phyloP scores from a whole-genome alignment of 2,113 vertebrate genomes.

The Trichomycterus rosablanca region DNA sequence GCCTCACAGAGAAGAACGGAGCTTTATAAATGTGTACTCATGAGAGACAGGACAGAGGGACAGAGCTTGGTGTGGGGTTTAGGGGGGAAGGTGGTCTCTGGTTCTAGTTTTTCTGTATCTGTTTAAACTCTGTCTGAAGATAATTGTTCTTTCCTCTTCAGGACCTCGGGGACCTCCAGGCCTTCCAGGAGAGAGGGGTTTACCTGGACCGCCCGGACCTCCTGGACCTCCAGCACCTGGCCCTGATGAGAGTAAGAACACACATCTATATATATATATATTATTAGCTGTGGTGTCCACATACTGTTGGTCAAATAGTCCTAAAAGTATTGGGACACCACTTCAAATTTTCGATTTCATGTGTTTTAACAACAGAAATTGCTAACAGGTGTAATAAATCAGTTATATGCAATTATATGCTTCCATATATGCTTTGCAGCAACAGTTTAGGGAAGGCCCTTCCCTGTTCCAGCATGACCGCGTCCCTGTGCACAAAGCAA shows the following conservation, averaged over 20 bases:
- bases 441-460: no score
- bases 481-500: no score
- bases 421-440: no score
- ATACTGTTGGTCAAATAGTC: background rate
- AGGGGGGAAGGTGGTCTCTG: background rate
- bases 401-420: no score
- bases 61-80: background rate
- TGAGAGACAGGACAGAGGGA: background rate
- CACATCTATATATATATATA: background rate
- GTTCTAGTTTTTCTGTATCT: background rate
- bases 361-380: no score
- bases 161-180: slow-evolving; percentile 78
- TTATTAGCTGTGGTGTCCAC: background rate
- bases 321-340: no score
- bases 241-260: slow-evolving; percentile 62
- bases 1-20: slow-evolving; percentile 16
- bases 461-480: no score
- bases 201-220: slow-evolving; percentile 66
- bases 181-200: slow-evolving; percentile 77
- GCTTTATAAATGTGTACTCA: slow-evolving; percentile 17
- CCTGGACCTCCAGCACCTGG: slow-evolving; percentile 53
- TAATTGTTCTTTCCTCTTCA: slow-evolving; percentile 52
- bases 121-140: background rate
- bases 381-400: no score
- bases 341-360: no score